These are phyloP conservation scores for Bembecia ichneumoniformis DNA, from an alignment of 2,888 invertebrate genomes.

Conservation along the genomic window DNA sequence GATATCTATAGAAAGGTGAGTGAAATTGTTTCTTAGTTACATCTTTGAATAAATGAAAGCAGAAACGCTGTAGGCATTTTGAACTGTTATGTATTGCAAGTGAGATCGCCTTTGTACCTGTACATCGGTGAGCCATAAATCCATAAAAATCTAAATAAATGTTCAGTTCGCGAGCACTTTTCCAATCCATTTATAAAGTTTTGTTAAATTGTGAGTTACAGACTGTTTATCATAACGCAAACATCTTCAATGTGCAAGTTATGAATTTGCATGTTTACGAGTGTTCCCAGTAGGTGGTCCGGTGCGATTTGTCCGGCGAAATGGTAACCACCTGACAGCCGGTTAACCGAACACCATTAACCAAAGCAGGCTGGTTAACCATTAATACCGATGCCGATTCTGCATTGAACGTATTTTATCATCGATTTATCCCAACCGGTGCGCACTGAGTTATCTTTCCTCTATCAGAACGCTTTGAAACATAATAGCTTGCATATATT, in stretches of 20 bases:
- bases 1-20: too few relatives aligned
- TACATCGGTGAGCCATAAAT: too few relatives aligned
- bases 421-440: conserved; percentile 40
- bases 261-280: conserved; percentile 64
- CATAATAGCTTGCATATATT: conserved; percentile 33
- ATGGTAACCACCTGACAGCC: conserved; percentile 52
- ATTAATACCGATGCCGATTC: conserved; percentile 34
- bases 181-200: conserved; percentile 13
- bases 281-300: conserved; percentile 55
- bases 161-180: not conserved
- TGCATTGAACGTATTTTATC: conserved; percentile 36
- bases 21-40: too few relatives aligned
- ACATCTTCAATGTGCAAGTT: conserved; percentile 30
- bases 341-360: conserved; percentile 54
- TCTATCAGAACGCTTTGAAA: conserved; percentile 40
- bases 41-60: too few relatives aligned
- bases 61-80: too few relatives aligned
- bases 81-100: too few relatives aligned
- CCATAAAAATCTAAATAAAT: too few relatives aligned
- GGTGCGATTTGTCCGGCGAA: conserved; percentile 50
- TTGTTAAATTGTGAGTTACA: conserved; percentile 22
- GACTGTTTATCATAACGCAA: conserved; percentile 34
- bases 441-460: conserved; percentile 41
- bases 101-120: too few relatives aligned
- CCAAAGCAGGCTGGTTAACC: conserved; percentile 32